Base-by-base conservation (phyloP, 2,888 invertebrate genomes). In the Bhutanitis thaidina region DNA sequence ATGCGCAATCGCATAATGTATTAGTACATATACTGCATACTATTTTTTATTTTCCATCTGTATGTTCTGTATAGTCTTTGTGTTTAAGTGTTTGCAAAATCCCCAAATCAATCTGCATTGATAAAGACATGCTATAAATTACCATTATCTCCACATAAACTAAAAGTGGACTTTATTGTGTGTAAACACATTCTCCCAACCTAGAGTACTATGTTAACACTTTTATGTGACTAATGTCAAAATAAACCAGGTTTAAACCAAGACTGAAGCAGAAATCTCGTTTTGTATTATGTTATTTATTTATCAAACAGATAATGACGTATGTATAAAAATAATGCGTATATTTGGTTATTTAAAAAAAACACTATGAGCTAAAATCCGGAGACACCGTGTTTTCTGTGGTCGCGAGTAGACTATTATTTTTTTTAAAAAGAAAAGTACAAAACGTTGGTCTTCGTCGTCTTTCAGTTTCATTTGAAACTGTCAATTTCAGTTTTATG, bases 1-100 rank as follows among this genome's bases (percentile, higher is more conserved):
- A 90, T 83, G 69, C 71, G 73, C 67, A 68, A 69, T 58, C 69
- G 68, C 71, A 72, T 64, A 51, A 41, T 30, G 32, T 36, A 38
- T 57, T 53, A 59, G 43, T 46, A 51, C 37, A 35, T 5, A 5
- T 14, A 29, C 15, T 20, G 14, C 27, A 37, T 15, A 29, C 29
- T 7, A 44, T 32, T 34, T 12, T 12, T 39, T 25, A 16, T 39
- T 25, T 25, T 8, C 20, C 1, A 36, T 14, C 15, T 34, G 15
- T 36, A 36, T 36, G 15, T 15, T 36, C 12, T 36, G 36, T 36
- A 15, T 1, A 34, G 34, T 34, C 12, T 12, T 1, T 12, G 34
- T 34, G 12, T 34, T 27, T 27, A 8, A 27, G 8, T 27, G 27
- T 27, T 27, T 34, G 5, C 34, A 1, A 7, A 12, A 34, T 34